Percentiles rank a stretch among this genome's conserved stretches.
Evolutionary conservation across 2,113 vertebrate species (phyloP).

Genomic region (Nettapus auritus): DNA sequence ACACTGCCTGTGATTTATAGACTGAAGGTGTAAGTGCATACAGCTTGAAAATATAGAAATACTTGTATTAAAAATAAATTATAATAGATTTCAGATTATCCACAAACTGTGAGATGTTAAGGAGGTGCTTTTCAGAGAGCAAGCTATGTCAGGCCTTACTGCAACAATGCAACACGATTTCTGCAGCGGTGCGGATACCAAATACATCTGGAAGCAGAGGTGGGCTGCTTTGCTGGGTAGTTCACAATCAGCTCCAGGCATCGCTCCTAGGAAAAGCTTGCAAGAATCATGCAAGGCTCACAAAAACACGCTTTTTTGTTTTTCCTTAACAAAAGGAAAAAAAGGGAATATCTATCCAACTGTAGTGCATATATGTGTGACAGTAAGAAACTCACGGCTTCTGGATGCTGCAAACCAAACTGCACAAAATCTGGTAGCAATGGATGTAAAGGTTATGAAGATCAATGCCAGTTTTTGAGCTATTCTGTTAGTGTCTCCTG

Average conservation of each 20-base stretch:
- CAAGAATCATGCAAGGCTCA: not conserved
- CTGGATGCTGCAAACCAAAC: not conserved
- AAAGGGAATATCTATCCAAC: not conserved
- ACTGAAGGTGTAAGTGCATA: not conserved
- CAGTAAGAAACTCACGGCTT: not conserved
- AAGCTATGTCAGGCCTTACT: not conserved
- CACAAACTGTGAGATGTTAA: not conserved
- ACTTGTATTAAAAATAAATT: not conserved
- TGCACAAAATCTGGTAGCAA: not conserved
- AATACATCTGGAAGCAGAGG: not conserved
- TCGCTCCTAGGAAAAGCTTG: not conserved
- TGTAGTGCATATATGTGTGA: not conserved
- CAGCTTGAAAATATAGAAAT: slow-evolving; percentile 4
- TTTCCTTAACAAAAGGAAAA: not conserved
- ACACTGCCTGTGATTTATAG: not conserved
- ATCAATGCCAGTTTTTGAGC: not conserved
- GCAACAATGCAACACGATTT: not conserved
- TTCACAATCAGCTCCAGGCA: not conserved
- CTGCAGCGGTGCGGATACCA: not conserved
- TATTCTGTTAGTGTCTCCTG: not conserved
- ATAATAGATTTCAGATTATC: not conserved
- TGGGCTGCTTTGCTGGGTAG: not conserved
- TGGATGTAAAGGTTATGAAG: not conserved
- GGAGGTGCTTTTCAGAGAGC: not conserved
- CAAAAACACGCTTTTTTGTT: not conserved